Conservation (phyloP, 2,797 vertebrate genomes). For the Rhynchonycteris naso region DNA sequence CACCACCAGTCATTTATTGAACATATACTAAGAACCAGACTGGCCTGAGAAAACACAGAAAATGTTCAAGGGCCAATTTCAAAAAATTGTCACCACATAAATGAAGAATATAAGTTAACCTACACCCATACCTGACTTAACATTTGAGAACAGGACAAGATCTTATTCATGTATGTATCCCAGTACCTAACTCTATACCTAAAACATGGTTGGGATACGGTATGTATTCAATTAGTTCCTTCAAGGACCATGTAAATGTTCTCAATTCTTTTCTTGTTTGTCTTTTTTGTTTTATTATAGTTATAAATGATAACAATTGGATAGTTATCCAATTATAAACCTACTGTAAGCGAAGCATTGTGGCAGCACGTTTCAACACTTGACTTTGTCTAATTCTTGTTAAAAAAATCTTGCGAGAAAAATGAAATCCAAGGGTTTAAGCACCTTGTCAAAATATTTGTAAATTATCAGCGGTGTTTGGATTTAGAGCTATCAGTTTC, state of each 20-base stretch:
- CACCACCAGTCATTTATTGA: background rate
- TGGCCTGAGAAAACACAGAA: background rate
- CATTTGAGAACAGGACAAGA: background rate
- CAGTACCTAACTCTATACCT: background rate
- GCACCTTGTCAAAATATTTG: background rate
- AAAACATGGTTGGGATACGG: background rate
- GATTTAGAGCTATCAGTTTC: background rate
- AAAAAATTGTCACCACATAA: background rate
- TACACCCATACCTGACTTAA: background rate
- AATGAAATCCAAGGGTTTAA: background rate
- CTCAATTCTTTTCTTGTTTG: background rate
- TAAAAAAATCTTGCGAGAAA: background rate
- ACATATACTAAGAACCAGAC: background rate
- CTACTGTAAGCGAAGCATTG: background rate
- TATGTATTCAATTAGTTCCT: background rate
- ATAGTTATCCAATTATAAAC: background rate
- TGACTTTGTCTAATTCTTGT: background rate
- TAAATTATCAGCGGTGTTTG: background rate
- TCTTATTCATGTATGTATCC: background rate
- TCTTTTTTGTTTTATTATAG: background rate
- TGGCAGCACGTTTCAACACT: background rate
- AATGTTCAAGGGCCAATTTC: background rate
- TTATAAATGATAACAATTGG: background rate
- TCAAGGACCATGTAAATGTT: background rate
- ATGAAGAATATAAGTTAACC: background rate